Evolutionary conservation across 2,113 vertebrate genomes (phyloP).

Genomic region (Cyanoliseus patagonus): DNA sequence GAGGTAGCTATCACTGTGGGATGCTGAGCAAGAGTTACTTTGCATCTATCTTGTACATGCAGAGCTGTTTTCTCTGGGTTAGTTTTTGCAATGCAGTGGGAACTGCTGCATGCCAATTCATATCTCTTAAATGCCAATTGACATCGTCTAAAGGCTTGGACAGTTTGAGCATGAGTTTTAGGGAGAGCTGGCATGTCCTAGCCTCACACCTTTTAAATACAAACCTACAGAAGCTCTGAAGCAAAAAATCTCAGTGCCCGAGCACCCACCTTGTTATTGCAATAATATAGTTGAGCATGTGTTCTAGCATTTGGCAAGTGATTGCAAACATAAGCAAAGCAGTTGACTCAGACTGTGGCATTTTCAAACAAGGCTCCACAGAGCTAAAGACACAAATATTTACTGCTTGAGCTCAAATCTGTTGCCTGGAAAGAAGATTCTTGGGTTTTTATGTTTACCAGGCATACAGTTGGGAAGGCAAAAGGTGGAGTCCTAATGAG

Average conservation of each 20-base stretch:
- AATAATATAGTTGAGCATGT: neutral
- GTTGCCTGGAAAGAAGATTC: neutral
- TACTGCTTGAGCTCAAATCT: neutral
- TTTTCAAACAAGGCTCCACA: neutral
- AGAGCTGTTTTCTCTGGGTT: neutral
- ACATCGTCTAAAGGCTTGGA: neutral
- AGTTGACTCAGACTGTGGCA: neutral
- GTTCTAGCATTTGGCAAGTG: neutral
- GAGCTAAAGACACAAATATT: neutral
- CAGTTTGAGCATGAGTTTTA: neutral
- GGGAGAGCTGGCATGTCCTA: neutral
- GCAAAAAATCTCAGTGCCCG: neutral
- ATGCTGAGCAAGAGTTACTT: neutral
- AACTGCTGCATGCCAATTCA: neutral
- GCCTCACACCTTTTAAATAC: neutral
- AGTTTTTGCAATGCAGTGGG: neutral
- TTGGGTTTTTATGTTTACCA: neutral
- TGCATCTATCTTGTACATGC: neutral
- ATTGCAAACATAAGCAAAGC: neutral
- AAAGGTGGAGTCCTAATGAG: neutral
- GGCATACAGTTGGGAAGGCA: neutral
- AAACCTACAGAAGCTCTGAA: neutral
- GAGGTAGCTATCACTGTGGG: neutral
- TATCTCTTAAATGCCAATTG: neutral
- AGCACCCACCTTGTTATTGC: neutral